Conservation (phyloP, 2,113 vertebrate genomes). For the Laticauda colubrina region DNA sequence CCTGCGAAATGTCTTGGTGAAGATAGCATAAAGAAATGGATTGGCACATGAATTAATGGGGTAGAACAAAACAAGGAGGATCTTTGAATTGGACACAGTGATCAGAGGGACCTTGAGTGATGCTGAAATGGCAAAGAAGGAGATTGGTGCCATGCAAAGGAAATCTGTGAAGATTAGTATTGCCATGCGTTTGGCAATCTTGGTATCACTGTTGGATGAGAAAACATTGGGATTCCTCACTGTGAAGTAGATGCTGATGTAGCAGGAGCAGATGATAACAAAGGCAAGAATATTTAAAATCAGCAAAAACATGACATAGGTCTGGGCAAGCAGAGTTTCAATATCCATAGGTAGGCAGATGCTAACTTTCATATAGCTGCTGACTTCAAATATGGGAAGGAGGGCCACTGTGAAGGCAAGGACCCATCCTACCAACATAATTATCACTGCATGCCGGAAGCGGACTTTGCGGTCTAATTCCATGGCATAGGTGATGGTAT, state of each 20-base stretch:
- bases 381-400: slow-evolving; percentile 86
- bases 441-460: slow-evolving; percentile 78
- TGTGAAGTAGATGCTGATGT: slow-evolving; percentile 88
- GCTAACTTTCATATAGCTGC: slow-evolving; percentile 95
- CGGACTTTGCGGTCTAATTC: slow-evolving; percentile 84
- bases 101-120: slow-evolving; percentile 92
- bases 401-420: slow-evolving; percentile 82
- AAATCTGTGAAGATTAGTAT: slow-evolving; percentile 96
- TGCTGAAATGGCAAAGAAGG: slow-evolving; percentile 95
- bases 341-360: slow-evolving; percentile 98
- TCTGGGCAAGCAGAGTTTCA: slow-evolving; percentile 78
- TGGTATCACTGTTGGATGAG: slow-evolving; percentile 84
- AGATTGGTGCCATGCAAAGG: slow-evolving; percentile 95
- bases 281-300: slow-evolving; percentile 91
- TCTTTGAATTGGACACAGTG: slow-evolving; percentile 89
- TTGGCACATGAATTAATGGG: slow-evolving; percentile 97
- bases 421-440: slow-evolving; percentile 87
- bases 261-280: slow-evolving; percentile 85
- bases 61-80: slow-evolving; percentile 93
- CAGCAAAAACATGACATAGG: slow-evolving; percentile 83
- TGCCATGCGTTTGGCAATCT: slow-evolving; percentile 93
- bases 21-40: slow-evolving; percentile 95
- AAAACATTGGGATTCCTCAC: slow-evolving; percentile 83
- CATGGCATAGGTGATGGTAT: slow-evolving; percentile 95
- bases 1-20: slow-evolving; percentile 90